Conservation (phyloP, 2,113 vertebrate genomes). For the Sinocyclocheilus anophthalmus region DNA sequence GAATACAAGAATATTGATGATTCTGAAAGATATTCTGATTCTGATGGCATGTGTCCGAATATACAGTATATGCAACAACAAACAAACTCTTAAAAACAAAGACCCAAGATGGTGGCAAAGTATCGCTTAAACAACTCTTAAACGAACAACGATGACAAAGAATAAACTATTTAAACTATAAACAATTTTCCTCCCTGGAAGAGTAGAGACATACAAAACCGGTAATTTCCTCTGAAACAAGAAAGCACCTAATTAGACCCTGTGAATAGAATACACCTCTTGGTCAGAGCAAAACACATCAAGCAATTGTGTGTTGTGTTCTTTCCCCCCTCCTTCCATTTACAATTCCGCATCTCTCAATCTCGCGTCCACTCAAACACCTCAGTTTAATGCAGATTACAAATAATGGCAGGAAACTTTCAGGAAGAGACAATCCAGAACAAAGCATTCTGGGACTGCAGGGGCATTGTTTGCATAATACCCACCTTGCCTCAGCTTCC, state of each 20-base stretch:
- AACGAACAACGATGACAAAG: slow-evolving; percentile 63
- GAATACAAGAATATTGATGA: background rate
- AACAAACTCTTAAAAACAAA: slow-evolving; percentile 29
- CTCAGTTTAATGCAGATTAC: slow-evolving; percentile 53
- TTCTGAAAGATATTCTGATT: background rate
- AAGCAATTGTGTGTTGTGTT: slow-evolving; percentile 59
- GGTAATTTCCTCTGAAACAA: slow-evolving; percentile 70
- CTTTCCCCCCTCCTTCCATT: slow-evolving; percentile 27
- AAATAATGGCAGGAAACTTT: slow-evolving; percentile 60
- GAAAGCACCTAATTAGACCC: slow-evolving; percentile 74
- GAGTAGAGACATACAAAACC: slow-evolving; percentile 60
- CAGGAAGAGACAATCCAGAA: slow-evolving; percentile 58
- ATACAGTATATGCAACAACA: background rate
- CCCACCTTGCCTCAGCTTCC: slow-evolving; percentile 59
- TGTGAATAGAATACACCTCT: slow-evolving; percentile 55
- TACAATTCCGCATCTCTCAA: slow-evolving; percentile 59
- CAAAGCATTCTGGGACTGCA: slow-evolving; percentile 41
- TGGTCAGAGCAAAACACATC: slow-evolving; percentile 59
- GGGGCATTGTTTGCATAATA: slow-evolving; percentile 72
- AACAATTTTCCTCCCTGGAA: slow-evolving; percentile 60
- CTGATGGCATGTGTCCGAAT: background rate
- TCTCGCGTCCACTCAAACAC: slow-evolving; percentile 57
- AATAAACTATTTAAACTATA: slow-evolving; percentile 60
- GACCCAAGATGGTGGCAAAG: slow-evolving; percentile 30
- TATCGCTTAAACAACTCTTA: slow-evolving; percentile 62